Evolutionary conservation across 2,888 invertebrate species (phyloP), one percentile per base, ranked within the genome.

Genomic region (Vandiemenella viatica): DNA sequence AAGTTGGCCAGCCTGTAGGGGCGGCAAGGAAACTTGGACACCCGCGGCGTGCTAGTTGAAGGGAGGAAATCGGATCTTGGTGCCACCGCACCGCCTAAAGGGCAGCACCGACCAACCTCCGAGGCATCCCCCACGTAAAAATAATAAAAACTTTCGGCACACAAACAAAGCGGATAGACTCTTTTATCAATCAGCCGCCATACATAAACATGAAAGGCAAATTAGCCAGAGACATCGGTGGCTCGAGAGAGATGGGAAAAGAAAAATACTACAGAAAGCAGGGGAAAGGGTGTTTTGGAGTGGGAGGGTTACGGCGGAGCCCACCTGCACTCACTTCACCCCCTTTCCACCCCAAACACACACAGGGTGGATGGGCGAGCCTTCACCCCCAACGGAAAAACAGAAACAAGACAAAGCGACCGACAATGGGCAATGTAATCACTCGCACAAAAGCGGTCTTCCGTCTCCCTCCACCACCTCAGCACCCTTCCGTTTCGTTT

Each of bases 151-250:
- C 32, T 32, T 32, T 32, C 32, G 32, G n/a, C 15, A n/a, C 42
- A 19, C 42, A 42, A 42, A 42, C 42, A 42, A 42, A 42, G 20
- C 18, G 42, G n/a, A n/a, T n/a, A n/a, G n/a, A 46, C 47, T 47
- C 48, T 51, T 51, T 51, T 51, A 51, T 51, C 50, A 51, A 51
- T 51, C 50, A 51, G 45, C 20, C 43, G 38, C 26, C 50, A 50
- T 50, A 50, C 50, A 51, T 51, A 51, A 48, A 51, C 50, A 51
- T 51, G 50, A 51, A 47, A 48, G 45, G 48, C 45, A 51, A 51
- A 51, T 51, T 51, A 51, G 50, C 40, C 13, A 23, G 26, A 48
- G 48, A n/a, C 42, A n/a, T 32, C 32, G 10, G 13, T n/a, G 32
- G 32, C 32, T n/a, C 10, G 7, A 42, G 41, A 47, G 21, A 20